Evolutionary conservation across 1,140 invertebrate species (phyloP).

Genomic region (Wasmannia auropunctata): DNA sequence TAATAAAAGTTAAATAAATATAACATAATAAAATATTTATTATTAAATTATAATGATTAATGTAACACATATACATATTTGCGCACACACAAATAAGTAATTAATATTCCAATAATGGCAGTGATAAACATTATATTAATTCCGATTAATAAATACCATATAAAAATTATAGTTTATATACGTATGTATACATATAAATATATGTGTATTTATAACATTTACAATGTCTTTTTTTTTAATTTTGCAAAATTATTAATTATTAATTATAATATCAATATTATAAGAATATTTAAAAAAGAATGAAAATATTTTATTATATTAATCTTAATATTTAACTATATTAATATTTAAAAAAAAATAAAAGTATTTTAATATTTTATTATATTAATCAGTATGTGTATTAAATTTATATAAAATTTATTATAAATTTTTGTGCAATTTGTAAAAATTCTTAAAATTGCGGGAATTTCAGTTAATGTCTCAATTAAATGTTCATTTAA

Average conservation of each 20-base stretch:
- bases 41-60: neutral
- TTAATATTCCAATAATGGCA: neutral
- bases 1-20: too few species aligned
- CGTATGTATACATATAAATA: neutral
- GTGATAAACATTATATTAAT: neutral
- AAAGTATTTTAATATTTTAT: neutral
- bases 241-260: neutral
- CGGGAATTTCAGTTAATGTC: neutral
- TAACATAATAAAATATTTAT: conserved; percentile 5
- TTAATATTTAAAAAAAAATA: neutral
- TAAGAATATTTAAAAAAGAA: neutral
- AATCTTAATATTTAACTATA: too few species aligned
- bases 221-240: neutral
- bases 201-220: neutral
- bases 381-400: neutral
- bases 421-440: neutral
- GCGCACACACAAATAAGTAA: neutral
- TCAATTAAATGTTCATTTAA: neutral
- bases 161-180: neutral
- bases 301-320: neutral
- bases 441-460: neutral
- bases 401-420: neutral
- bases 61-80: neutral
- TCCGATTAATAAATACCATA: too few species aligned
- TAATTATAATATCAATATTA: neutral